Evolutionary conservation across 2,888 invertebrate species (phyloP).

Genomic region (Allolobophora icterica): DNA sequence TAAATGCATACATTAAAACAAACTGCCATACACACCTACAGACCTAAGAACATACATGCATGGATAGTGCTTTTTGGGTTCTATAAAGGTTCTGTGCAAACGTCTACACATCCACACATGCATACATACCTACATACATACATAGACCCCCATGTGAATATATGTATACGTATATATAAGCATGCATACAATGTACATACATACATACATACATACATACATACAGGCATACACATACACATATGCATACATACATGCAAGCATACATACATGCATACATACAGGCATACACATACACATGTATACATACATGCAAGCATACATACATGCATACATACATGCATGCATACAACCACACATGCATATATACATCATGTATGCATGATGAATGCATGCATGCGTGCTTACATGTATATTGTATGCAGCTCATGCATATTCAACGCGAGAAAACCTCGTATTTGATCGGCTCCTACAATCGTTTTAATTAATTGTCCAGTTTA

Average conservation of each 20-base stretch:
- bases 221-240: not conserved
- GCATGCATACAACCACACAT: not conserved
- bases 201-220: not conserved
- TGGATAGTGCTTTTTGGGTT: no score
- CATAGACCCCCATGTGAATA: not conserved
- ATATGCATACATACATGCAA: not conserved
- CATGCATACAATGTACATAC: no score
- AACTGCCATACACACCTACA: not conserved
- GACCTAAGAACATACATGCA: not conserved
- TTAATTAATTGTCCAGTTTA: conserved; percentile 13
- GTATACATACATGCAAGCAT: no score
- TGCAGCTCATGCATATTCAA: no score
- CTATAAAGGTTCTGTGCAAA: no score
- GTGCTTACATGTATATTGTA: no score
- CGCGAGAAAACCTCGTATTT: no score
- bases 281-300: not conserved
- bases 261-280: not conserved
- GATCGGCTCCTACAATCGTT: not conserved
- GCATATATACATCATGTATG: not conserved
- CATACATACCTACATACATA: not conserved
- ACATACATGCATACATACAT: no score
- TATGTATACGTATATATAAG: no score
- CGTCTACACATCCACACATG: no score
- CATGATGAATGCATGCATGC: no score
- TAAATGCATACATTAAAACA: no score